Percentiles rank a stretch among this genome's conserved stretches.
Conservation (phyloP, 2,888 invertebrate species). For the Cephus sareptanus region DNA sequence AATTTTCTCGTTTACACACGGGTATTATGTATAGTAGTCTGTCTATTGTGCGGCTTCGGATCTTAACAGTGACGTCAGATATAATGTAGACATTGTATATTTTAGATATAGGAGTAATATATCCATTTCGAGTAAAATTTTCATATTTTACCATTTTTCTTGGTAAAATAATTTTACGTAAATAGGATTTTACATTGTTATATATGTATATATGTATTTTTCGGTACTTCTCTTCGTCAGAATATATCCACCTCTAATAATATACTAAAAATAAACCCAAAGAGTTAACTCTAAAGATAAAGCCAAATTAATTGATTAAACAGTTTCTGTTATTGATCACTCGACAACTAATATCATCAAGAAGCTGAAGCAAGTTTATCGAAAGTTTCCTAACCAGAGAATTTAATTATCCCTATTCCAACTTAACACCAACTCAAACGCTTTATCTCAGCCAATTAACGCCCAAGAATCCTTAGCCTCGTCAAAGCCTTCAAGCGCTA, state of each 20-base stretch:
- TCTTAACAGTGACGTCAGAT: neutral
- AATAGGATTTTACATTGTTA: neutral
- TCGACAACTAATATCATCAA: neutral
- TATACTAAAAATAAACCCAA: too few species aligned
- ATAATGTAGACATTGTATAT: neutral
- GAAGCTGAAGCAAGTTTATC: neutral
- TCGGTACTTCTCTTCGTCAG: too few species aligned
- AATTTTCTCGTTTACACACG: neutral
- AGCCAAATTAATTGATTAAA: too few species aligned
- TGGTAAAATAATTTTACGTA: neutral
- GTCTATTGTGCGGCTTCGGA: neutral
- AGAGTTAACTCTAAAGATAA: too few species aligned
- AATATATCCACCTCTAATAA: neutral
- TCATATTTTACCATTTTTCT: neutral
- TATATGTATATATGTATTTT: neutral
- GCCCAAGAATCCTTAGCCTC: neutral
- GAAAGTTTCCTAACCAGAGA: neutral
- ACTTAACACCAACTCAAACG: neutral
- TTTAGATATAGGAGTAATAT: neutral
- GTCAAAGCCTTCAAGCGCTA: neutral
- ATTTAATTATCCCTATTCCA: neutral
- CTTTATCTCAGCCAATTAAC: neutral
- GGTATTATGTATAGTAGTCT: neutral
- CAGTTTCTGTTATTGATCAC: neutral
- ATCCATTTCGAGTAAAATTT: neutral